Base-by-base conservation (phyloP, 2,113 vertebrate species). In the Prinia subflava region DNA sequence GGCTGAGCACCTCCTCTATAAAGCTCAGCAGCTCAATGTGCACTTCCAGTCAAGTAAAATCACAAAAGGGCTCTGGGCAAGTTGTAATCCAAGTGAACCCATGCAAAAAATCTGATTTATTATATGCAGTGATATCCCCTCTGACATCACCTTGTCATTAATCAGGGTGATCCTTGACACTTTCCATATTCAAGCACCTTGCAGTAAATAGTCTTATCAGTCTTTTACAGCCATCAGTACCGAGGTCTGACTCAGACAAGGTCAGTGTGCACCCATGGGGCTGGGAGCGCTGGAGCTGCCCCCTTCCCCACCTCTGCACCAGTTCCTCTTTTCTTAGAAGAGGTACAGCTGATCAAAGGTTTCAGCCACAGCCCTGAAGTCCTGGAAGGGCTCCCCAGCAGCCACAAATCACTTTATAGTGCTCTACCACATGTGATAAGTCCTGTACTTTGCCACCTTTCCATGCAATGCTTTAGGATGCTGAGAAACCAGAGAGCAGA, bases 101-200 rank as follows among this genome's bases (percentile, higher is more conserved):
- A 17, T 30, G 20, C 49, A 39, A 94, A 95, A 93, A 44, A 25
- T 56, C 74, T 57, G 60, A 1, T 89, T 95, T 89, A 93, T 87
- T 83, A 55, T 59, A 10, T 18, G 27, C 49, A 82, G 30, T 49
- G 82, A 76, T 73, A 86, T 78, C 55, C 68, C n/a, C 53, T 88
- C 44, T 88, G 80, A 89, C 56, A 53, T 92, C 73, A 83, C 39
- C 49, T 30, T 11, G 37, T 39, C 56, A 46, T 87, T 90, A 96
- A 86, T 76, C 94, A 95, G 57, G 74, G 46, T 78, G 94, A 94
- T 96, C 95, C 93, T 93, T 93, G 92, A 22, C 80, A 84, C 41
- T 90, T 75, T 68, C 76, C 10, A 4, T 79, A 52, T 47, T 68
- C 56, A 56, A 55, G 53, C 60, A 68, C 30, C 15, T 68, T 75